Conservation (phyloP, 1,140 invertebrate species). For the Ylistrum balloti region DNA sequence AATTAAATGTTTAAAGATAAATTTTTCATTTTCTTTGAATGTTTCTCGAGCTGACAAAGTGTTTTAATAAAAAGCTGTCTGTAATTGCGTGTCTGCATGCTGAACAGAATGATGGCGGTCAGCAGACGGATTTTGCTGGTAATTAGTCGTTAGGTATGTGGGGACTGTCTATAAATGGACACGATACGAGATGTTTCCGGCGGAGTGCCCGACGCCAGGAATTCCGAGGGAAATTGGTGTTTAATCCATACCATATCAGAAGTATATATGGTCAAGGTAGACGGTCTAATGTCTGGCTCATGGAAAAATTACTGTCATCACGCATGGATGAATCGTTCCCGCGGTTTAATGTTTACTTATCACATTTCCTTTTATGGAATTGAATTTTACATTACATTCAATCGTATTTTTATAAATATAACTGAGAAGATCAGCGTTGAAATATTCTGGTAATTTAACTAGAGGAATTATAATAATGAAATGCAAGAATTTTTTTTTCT, state of each 20-base stretch:
- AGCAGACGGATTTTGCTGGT: not conserved
- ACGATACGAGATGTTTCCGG: not conserved
- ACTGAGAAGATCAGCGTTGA: no score
- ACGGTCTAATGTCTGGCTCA: not conserved
- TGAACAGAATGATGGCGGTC: not conserved
- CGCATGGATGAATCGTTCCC: no score
- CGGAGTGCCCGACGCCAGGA: not conserved
- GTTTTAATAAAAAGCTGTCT: not conserved
- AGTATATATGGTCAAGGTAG: not conserved
- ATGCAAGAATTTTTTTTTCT: no score
- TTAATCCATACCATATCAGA: not conserved
- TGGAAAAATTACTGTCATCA: no score
- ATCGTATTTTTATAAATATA: no score
- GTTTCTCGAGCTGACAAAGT: not conserved
- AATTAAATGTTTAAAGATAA: no score
- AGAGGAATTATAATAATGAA: no score
- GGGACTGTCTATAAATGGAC: not conserved
- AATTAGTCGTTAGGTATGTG: not conserved
- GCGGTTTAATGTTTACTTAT: no score
- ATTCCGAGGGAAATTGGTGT: slow-evolving; percentile 25
- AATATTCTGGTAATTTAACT: no score
- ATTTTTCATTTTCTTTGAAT: not conserved
- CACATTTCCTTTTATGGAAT: no score
- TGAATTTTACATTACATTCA: no score
- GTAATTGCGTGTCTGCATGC: not conserved